Conservation (phyloP, 2,797 vertebrate genomes). For the Nothura maculosa region DNA sequence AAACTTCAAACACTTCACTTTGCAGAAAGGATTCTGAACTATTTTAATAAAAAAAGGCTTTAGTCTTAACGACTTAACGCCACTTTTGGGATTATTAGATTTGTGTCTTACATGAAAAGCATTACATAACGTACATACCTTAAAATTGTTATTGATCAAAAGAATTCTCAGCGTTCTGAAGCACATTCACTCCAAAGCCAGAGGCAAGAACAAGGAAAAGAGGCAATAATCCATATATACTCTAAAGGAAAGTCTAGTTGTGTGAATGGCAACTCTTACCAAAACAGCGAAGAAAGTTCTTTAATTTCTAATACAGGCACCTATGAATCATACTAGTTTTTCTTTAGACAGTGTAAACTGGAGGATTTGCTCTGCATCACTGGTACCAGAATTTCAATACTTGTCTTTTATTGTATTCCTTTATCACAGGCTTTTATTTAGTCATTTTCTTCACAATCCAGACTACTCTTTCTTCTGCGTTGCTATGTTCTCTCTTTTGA, state of each 20-base stretch:
- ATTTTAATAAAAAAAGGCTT: constrained; percentile 21
- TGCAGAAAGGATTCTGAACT: constrained; percentile 14
- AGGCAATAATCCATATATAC: neutral
- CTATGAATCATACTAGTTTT: neutral
- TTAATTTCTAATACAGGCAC: neutral
- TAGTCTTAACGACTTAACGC: neutral
- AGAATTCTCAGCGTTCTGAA: neutral
- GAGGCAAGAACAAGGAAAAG: neutral
- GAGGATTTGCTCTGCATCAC: neutral
- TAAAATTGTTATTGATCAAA: neutral
- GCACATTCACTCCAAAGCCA: neutral
- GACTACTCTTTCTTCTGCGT: neutral
- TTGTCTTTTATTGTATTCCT: neutral
- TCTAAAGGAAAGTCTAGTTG: neutral
- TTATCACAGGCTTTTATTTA: neutral
- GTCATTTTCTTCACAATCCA: neutral
- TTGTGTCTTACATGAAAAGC: neutral
- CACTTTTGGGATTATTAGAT: neutral
- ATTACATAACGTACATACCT: neutral
- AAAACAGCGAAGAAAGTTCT: neutral
- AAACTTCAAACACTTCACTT: constrained; percentile 1
- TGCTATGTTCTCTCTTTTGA: neutral
- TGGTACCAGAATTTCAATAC: neutral
- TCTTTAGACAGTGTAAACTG: fast-evolving
- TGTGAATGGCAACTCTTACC: neutral